These are phyloP conservation scores for Egretta garzetta DNA, from an alignment of 2,113 vertebrate genomes.

Conservation along the genomic window DNA sequence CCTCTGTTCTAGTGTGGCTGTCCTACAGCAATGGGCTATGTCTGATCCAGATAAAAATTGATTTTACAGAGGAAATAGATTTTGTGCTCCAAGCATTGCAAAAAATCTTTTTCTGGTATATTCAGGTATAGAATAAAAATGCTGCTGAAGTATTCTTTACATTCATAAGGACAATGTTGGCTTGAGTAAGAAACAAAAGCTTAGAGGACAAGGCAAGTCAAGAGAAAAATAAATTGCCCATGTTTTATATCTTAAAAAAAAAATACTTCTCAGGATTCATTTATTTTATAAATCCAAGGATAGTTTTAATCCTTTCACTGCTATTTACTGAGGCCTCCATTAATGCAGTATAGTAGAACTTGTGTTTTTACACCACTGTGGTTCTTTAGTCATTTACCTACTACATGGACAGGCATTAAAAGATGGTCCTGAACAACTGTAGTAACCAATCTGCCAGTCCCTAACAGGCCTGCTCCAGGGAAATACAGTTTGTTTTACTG, in stretches of 20 bases:
- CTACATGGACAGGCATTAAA: neutral
- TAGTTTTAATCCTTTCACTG: neutral
- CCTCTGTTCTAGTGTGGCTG: neutral
- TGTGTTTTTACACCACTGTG: neutral
- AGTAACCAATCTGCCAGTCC: neutral
- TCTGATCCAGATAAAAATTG: neutral
- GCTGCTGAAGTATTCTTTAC: neutral
- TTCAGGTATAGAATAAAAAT: neutral
- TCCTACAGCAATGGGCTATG: neutral
- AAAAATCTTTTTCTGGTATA: neutral
- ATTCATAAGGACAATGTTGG: neutral
- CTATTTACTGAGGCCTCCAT: neutral
- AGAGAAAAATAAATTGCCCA: neutral
- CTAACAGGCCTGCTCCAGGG: neutral
- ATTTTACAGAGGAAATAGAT: neutral
- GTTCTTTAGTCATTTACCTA: neutral
- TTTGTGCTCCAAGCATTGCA: neutral
- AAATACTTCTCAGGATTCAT: neutral
- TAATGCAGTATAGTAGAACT: neutral
- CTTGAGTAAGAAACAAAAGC: neutral
- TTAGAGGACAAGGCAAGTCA: neutral
- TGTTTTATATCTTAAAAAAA: neutral
- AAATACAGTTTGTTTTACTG: neutral
- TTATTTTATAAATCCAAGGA: neutral
- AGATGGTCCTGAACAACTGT: neutral